These are phyloP conservation scores for Hippocampus zosterae DNA, from an alignment of 2,113 vertebrate genomes.

Conservation along the genomic window DNA sequence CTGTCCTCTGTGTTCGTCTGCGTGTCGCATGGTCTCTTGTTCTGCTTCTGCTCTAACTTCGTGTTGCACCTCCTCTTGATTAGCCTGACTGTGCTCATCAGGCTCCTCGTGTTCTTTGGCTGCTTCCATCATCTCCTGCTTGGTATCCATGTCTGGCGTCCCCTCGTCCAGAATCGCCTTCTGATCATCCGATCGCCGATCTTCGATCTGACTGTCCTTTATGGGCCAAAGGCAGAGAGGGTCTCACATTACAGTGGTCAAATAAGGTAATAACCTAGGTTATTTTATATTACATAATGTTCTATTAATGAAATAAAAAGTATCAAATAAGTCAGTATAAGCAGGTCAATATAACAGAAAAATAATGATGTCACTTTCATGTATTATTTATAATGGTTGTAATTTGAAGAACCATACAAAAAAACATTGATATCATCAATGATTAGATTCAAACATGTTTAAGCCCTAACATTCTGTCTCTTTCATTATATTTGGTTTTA, in stretches of 20 bases:
- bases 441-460: no score
- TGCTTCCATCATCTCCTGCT: constrained; percentile 5
- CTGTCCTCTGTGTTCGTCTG: constrained; percentile 23
- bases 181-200: constrained; percentile 9
- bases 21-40: constrained; percentile 13
- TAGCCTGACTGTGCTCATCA: constrained; percentile 13
- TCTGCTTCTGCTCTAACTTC: constrained; percentile 8
- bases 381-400: no score
- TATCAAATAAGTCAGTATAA: no score
- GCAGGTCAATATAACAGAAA: no score
- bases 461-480: no score
- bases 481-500: no score
- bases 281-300: no score
- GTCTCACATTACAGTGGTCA: neutral
- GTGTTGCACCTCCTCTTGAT: constrained; percentile 15
- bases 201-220: constrained; percentile 25
- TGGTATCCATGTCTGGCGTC: neutral
- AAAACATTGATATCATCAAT: no score
- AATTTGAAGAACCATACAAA: no score
- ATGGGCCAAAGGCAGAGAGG: neutral
- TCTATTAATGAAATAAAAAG: no score
- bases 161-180: constrained; percentile 14
- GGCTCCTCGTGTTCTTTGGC: constrained; percentile 21
- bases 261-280: neutral
- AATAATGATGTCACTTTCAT: no score